These are phyloP conservation scores for Prolemur simus DNA, from an alignment of 2,113 vertebrate genomes.

Conservation along the genomic window DNA sequence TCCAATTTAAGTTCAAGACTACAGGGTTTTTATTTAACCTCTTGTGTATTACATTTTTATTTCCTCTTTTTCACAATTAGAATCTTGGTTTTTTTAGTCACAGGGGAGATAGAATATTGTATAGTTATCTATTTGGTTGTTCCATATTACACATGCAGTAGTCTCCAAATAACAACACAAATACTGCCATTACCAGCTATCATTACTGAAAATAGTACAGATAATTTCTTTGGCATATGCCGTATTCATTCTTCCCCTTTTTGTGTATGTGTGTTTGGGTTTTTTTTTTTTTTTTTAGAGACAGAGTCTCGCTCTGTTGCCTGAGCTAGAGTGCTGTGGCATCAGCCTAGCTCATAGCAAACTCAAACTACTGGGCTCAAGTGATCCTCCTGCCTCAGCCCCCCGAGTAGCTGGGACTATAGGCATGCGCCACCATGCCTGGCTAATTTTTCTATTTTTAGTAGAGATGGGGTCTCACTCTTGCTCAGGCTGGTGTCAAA, in stretches of 20 bases:
- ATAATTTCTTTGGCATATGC: not conserved
- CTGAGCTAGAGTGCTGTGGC: too few species aligned
- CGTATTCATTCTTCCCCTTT: not conserved
- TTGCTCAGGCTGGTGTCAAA: too few species aligned
- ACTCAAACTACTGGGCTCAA: too few species aligned
- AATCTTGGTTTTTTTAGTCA: constrained; percentile 26
- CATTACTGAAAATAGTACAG: not conserved
- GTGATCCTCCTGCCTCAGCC: too few species aligned
- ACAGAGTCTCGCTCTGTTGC: too few species aligned
- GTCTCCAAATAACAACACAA: not conserved
- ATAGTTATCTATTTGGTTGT: not conserved
- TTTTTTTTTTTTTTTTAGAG: too few species aligned
- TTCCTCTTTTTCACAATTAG: not conserved
- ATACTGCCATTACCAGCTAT: not conserved
- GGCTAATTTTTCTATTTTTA: too few species aligned
- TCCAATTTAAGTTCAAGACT: not conserved
- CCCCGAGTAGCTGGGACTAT: too few species aligned
- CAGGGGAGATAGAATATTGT: not conserved
- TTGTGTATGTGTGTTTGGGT: not conserved
- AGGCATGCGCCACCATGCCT: too few species aligned
- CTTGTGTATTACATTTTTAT: not conserved
- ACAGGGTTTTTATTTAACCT: not conserved
- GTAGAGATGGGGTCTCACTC: too few species aligned
- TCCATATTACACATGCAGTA: not conserved
- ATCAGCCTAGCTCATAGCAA: too few species aligned